Base-by-base conservation (phyloP, 2,888 invertebrate genomes). In the Macrophya annulata region DNA sequence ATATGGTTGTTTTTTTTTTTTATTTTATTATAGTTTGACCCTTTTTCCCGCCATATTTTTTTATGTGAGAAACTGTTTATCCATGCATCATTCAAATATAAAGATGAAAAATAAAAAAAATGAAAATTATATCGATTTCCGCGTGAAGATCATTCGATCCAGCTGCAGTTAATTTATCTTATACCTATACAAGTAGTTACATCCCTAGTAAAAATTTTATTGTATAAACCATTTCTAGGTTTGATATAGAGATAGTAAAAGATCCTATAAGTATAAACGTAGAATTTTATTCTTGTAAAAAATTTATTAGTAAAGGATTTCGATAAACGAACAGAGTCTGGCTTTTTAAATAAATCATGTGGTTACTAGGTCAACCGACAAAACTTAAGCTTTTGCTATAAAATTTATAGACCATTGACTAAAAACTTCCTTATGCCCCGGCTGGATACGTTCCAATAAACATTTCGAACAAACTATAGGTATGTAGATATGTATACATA, bases 381-480 rank as follows among this genome's bases (percentile, higher is more conserved):
- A 62, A 43, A 81, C 25, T 81, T 43, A 81, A 81, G 21, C 21
- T 43, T 62, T 9, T 43, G 31, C 62, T 43, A 40, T 21, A 43
- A 62, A 81, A 62, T 81, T 81, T 81, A 59, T 81, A 43, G 43
- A 81, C 12, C 40, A 51, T 59, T 21, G 62, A 62, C 40, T 62
- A 81, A 81, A 62, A 81, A 81, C n/a, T 62, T 40, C 25, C 62
- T 62, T 43, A 81, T 81, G 10, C 43, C 40, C 43, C 37, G 62
- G 40, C 43, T 81, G 59, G 81, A 81, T 81, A 51, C 62, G 59
- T 40, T 81, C 43, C 81, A 62, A 51, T 81, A 43, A 59, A 81
- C 15, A 62, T 81, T 62, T 45, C 62, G 43, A 43, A 21, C 59
- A 12, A 48, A 51, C 21, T 62, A 62, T 62, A 62, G 8, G 8